These are phyloP conservation scores for Solen grandis DNA, from an alignment of 1,140 invertebrate species.

Conservation along the genomic window DNA sequence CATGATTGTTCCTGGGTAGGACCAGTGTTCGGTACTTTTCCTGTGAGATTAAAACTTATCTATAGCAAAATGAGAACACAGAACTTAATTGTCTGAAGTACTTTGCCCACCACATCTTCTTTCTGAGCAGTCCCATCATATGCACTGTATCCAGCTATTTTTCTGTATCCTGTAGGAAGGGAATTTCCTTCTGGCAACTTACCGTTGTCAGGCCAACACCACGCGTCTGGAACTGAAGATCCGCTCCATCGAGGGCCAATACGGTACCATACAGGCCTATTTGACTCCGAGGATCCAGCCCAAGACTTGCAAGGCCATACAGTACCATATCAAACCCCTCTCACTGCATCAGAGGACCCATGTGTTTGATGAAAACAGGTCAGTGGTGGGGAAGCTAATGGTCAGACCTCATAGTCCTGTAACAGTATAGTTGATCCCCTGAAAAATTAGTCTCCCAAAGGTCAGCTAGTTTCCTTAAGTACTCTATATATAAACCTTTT, in stretches of 20 bases:
- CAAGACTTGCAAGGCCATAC: conserved; percentile 87
- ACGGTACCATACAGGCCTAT: conserved; percentile 89
- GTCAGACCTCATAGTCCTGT: neutral
- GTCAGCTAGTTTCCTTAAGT: too few relatives aligned
- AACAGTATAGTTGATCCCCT: too few relatives aligned
- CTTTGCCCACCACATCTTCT: too few relatives aligned
- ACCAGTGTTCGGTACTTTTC: too few relatives aligned
- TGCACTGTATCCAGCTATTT: too few relatives aligned
- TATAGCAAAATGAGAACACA: too few relatives aligned
- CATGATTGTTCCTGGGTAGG: too few relatives aligned
- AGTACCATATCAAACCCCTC: conserved; percentile 88
- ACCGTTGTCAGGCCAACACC: conserved; percentile 92
- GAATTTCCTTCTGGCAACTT: conserved; percentile 91
- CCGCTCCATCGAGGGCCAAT: conserved; percentile 89
- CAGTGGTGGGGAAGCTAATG: conserved; percentile 6
- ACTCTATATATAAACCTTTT: too few relatives aligned
- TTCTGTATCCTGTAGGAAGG: conserved; percentile 84
- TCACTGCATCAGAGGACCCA: conserved; percentile 88
- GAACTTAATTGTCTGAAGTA: too few relatives aligned
- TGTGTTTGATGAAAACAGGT: conserved; percentile 84
- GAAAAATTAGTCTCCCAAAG: too few relatives aligned
- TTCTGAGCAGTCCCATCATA: too few relatives aligned
- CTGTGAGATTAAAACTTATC: too few relatives aligned
- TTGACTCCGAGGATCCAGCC: conserved; percentile 90
- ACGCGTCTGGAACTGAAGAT: conserved; percentile 90